Base-by-base conservation (phyloP, 2,888 invertebrate genomes). In the Leptinotarsa peninsularis region DNA sequence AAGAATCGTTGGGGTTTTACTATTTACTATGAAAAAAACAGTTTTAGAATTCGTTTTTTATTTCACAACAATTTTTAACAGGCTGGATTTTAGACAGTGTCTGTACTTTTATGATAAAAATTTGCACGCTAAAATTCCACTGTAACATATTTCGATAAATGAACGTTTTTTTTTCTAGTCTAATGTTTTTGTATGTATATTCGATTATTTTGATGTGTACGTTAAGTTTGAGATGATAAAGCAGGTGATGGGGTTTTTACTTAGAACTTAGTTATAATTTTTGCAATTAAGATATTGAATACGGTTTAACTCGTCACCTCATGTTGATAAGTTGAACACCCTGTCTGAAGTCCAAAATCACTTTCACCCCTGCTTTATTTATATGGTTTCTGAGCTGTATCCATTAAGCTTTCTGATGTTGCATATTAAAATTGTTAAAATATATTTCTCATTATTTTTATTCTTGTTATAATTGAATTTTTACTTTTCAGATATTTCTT, bases 351-450 rank as follows among this genome's bases (percentile, higher is more conserved):
- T 84, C 83, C 82, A 82, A 80, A 76, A 80, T 79, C 50, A 72
- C 73, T 76, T 80, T 79, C 84, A 82, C 85, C 86, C 85, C 85
- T 85, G 86, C 85, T 84, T 82, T 84, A 84, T 84, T 84, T 85
- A 83, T 83, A 82, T 84, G 77, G 80, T 83, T 82, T 84, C 81
- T 83, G 79, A 86, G 83, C 85, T 86, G 86, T 86, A 85, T 81
- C 82, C 82, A 83, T 80, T 82, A 83, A 83, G 84, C 84, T 84
- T 84, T 85, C 84, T 83, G 81, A 85, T 86, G 85, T 86, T 86
- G 85, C 84, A 83, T 80, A 86, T 85, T 85, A 85, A 85, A 86
- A 85, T 85, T 86, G 85, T 85, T 85, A 83, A 84, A 85, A 83
- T 76, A 76, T 76, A 71, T 76, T 76, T 76, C 76, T 76, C 49